Evolutionary conservation across 2,888 invertebrate species (phyloP).

Genomic region (Agonopterix alstromeriana): DNA sequence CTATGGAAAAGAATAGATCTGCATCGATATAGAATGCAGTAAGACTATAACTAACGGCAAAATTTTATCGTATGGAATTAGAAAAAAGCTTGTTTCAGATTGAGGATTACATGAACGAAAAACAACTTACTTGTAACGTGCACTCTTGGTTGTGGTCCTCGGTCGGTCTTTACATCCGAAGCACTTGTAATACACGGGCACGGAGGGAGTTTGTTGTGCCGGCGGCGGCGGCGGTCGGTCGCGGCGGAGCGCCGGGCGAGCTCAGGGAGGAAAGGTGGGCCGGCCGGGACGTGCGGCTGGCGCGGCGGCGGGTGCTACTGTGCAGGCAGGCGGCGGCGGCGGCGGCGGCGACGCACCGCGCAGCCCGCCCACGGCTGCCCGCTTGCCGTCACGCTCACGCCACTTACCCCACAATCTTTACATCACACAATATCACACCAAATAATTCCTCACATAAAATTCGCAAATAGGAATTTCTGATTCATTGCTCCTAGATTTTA

Average conservation of each 20-base stretch:
- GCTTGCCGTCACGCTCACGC: constrained; percentile 40
- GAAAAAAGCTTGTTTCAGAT: too few relatives aligned
- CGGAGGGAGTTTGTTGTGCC: constrained; percentile 1
- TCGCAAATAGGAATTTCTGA: constrained; percentile 8
- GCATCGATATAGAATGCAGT: too few relatives aligned
- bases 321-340: constrained; percentile 24
- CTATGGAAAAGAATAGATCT: too few relatives aligned
- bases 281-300: constrained; percentile 20
- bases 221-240: constrained; percentile 16
- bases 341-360: constrained; percentile 49
- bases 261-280: constrained; percentile 24
- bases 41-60: too few relatives aligned
- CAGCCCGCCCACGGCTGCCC: constrained; percentile 50
- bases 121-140: too few relatives aligned
- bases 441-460: constrained; percentile 27
- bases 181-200: constrained; percentile 2
- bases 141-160: too few relatives aligned
- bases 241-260: constrained; percentile 12
- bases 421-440: constrained; percentile 50
- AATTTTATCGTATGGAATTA: too few relatives aligned
- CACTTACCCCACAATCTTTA: constrained; percentile 61
- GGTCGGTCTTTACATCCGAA: not conserved
- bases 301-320: constrained; percentile 37
- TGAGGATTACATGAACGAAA: not conserved
- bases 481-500: constrained; percentile 2